Conservation (phyloP, 2,113 vertebrate genomes). For the Eurypyga helias region DNA sequence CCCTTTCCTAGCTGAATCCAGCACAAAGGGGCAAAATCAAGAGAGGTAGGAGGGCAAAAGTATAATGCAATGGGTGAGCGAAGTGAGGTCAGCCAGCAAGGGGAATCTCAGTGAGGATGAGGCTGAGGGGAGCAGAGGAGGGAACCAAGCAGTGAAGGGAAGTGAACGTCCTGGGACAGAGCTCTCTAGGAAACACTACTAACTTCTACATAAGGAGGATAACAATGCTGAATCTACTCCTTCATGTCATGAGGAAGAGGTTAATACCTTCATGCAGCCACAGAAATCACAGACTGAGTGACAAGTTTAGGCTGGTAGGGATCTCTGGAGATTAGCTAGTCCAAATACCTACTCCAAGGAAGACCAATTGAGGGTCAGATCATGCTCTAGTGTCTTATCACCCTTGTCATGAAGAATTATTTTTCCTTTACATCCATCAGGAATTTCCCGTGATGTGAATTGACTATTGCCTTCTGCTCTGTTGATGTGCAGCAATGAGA, state of each 20-base stretch:
- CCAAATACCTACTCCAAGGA: not conserved
- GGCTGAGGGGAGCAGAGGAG: not conserved
- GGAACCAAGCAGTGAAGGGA: not conserved
- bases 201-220: not conserved
- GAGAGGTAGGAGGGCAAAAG: not conserved
- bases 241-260: not conserved
- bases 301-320: not conserved
- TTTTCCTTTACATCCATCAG: not conserved
- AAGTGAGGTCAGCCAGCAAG: not conserved
- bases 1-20: too few species aligned
- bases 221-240: not conserved
- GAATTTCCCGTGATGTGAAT: not conserved
- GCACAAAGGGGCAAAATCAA: not conserved
- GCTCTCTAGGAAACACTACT: not conserved
- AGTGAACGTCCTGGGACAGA: not conserved
- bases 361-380: not conserved
- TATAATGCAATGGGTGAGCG: not conserved
- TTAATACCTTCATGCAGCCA: not conserved
- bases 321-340: not conserved
- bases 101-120: rapidly evolving
- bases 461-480: not conserved
- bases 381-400: not conserved
- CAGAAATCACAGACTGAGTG: not conserved
- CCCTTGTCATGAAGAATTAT: not conserved
- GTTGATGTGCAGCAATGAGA: not conserved